phyloP scores from a whole-genome alignment of 2,113 vertebrate species.

The Nannospalax galili region DNA sequence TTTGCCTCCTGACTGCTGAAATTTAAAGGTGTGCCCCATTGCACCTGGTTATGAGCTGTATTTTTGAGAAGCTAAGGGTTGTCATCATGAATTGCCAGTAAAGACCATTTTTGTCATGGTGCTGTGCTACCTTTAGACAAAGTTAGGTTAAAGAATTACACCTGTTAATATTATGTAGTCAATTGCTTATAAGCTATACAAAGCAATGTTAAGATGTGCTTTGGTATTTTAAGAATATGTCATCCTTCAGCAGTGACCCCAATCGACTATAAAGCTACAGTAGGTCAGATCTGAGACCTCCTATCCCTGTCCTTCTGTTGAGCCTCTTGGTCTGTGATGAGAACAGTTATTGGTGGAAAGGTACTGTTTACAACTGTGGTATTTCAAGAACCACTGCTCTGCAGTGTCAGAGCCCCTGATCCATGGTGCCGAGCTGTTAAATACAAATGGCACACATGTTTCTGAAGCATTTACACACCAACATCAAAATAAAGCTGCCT shows the following conservation, averaged over 20 bases:
- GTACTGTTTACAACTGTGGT: rapidly evolving
- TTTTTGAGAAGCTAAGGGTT: not conserved
- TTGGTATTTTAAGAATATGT: not conserved
- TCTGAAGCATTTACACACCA: not conserved
- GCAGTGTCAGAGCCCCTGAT: not conserved
- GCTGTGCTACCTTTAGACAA: not conserved
- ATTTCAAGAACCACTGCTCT: not conserved
- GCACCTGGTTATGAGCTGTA: too few relatives aligned
- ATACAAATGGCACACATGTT: not conserved
- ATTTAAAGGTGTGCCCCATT: too few relatives aligned
- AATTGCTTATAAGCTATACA: not conserved
- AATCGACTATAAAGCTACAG: not conserved
- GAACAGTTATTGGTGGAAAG: not conserved
- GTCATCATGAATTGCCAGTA: not conserved
- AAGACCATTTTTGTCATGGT: not conserved
- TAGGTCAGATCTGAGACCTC: not conserved
- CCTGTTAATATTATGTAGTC: not conserved
- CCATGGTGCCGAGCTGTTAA: not conserved
- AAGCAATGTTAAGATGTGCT: not conserved
- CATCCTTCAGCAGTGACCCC: not conserved
- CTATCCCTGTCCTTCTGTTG: not conserved
- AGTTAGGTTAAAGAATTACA: not conserved
- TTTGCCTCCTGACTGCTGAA: too few relatives aligned
- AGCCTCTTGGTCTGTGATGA: not conserved
- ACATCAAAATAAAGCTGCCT: not conserved